Conservation (phyloP, 2,797 vertebrate genomes). For the Semotilus atromaculatus region DNA sequence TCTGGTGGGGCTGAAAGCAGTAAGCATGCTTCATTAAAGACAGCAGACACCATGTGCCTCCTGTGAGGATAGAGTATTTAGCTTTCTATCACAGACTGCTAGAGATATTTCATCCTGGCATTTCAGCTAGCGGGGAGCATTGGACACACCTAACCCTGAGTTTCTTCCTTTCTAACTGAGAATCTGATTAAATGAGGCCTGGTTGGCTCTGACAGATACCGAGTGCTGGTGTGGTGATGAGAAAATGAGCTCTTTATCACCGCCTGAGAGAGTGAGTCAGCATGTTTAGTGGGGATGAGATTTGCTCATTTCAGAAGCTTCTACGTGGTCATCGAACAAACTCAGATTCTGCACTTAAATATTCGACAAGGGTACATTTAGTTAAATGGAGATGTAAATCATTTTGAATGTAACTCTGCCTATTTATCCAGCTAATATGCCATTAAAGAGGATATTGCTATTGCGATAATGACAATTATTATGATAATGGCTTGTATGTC, state of each 20-base stretch:
- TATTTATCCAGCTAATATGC: constrained; percentile 22
- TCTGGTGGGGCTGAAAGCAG: constrained; percentile 29
- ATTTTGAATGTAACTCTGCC: neutral
- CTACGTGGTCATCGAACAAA: constrained; percentile 17
- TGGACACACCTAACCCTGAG: constrained; percentile 1
- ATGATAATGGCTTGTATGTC: neutral
- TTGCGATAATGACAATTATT: constrained; percentile 17
- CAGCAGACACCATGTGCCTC: constrained; percentile 36
- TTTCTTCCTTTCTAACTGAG: constrained; percentile 65
- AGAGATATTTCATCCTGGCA: constrained; percentile 4
- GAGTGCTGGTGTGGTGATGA: constrained; percentile 66
- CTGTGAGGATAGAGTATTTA: constrained; percentile 46
- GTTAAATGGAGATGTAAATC: constrained; percentile 14
- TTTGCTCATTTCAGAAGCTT: constrained; percentile 54
- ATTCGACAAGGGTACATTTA: neutral
- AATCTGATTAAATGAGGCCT: constrained; percentile 74
- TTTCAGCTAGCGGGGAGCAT: neutral
- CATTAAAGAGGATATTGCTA: constrained; percentile 22
- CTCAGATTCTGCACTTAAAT: constrained; percentile 17
- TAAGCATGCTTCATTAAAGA: constrained; percentile 41
- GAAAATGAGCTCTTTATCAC: constrained; percentile 72
- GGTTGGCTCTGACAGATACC: constrained; percentile 69
- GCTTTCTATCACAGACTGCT: constrained; percentile 15
- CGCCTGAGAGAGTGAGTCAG: constrained; percentile 61
- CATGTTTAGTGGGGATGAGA: constrained; percentile 52